phyloP scores from a whole-genome alignment of 64 coral and sea anemone species.

The Montipora foliosa region DNA sequence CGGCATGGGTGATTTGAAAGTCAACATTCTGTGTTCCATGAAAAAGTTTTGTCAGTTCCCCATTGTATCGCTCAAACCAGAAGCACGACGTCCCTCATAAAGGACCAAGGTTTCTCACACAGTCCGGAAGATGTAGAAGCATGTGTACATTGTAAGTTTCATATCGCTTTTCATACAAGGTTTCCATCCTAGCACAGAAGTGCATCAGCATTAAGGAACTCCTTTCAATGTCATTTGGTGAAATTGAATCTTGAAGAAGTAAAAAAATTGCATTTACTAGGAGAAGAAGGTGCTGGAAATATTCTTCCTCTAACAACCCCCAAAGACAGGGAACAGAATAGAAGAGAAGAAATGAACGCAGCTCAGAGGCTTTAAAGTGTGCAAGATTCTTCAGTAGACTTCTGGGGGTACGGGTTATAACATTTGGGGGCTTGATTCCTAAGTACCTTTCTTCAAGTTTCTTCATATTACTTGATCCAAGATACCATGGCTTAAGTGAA shows the following conservation, averaged over 20 bases:
- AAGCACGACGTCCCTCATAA: slow-evolving; percentile 43
- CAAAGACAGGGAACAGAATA: slow-evolving; percentile 39
- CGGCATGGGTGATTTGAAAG: neutral
- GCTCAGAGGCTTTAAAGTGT: slow-evolving; percentile 60
- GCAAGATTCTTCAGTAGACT: slow-evolving; percentile 20
- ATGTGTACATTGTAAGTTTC: slow-evolving; percentile 45
- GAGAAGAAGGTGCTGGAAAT: slow-evolving; percentile 46
- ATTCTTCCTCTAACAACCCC: slow-evolving; percentile 32
- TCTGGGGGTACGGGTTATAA: slow-evolving; percentile 32
- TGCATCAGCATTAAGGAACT: neutral
- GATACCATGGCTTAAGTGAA: neutral
- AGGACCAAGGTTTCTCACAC: slow-evolving; percentile 35
- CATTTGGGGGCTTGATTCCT: slow-evolving; percentile 28
- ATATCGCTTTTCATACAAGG: slow-evolving; percentile 34
- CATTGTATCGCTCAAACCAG: slow-evolving; percentile 65
- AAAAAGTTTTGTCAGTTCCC: slow-evolving; percentile 31
- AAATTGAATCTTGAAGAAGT: slow-evolving; percentile 27
- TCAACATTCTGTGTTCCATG: slow-evolving; percentile 65
- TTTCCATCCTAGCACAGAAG: slow-evolving; percentile 29
- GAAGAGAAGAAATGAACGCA: slow-evolving; percentile 48
- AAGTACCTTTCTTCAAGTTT: no score
- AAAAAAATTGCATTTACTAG: slow-evolving; percentile 40
- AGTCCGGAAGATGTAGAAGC: slow-evolving; percentile 45
- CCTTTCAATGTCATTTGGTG: neutral
- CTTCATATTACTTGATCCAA: neutral